Conservation (phyloP, 2,113 vertebrate species). For the Psittacus erithacus region DNA sequence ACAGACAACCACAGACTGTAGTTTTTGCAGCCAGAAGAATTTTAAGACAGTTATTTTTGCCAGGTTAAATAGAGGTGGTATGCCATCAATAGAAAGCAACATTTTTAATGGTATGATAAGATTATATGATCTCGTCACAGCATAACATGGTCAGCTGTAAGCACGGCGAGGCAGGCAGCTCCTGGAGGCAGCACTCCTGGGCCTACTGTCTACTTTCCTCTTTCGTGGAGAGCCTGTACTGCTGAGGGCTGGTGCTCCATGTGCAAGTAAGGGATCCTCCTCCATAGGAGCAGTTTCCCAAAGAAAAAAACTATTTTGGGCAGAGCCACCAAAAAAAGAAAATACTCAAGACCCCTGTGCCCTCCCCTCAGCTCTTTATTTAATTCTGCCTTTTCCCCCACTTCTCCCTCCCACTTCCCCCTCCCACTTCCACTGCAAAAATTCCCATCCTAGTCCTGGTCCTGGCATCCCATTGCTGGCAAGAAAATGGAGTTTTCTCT, state of each 20-base stretch:
- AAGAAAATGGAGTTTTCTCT: background rate
- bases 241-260: background rate
- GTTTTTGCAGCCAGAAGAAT: constrained; percentile 37
- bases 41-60: constrained; percentile 44
- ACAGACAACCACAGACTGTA: constrained; percentile 25
- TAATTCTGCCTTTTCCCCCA: background rate
- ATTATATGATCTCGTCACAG: background rate
- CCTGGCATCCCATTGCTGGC: background rate
- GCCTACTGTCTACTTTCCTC: background rate
- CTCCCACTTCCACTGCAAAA: background rate
- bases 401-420: background rate
- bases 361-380: background rate
- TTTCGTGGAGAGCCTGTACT: background rate
- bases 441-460: background rate
- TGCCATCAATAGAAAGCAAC: background rate
- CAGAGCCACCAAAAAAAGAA: background rate
- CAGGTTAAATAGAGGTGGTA: constrained; percentile 26
- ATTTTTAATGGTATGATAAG: background rate
- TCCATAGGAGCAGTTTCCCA: background rate
- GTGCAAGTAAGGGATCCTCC: background rate
- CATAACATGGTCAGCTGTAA: background rate
- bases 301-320: background rate
- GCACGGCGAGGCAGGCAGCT: background rate
- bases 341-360: background rate
- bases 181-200: background rate